phyloP scores from a whole-genome alignment of 1,140 invertebrate genomes.

The Penaeus japonicus region DNA sequence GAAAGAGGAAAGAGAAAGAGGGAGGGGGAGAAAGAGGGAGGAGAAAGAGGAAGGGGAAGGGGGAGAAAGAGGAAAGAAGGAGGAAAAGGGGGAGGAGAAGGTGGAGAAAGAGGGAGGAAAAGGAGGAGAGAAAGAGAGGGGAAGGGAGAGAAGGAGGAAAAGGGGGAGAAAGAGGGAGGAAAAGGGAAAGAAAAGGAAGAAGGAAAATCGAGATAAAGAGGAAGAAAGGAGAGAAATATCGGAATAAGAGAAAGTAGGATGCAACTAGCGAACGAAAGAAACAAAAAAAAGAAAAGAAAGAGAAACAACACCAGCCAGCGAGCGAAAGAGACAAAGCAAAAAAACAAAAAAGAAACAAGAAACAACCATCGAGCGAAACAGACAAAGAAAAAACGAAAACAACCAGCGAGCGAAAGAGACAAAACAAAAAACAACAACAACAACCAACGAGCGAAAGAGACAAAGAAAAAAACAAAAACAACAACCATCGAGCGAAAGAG shows the following conservation, averaged over 20 bases:
- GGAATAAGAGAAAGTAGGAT: neutral
- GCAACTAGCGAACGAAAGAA: neutral
- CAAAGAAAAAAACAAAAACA: too few species aligned
- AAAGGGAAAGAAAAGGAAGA: neutral
- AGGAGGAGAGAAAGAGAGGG: neutral
- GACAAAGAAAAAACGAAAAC: too few species aligned
- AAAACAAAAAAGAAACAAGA: too few species aligned
- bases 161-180: neutral
- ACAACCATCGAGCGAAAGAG: too few species aligned
- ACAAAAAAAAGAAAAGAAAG: neutral
- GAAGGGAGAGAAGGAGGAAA: neutral
- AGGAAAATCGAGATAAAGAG: neutral
- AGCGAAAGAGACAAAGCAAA: neutral
- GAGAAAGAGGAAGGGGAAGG: too few species aligned
- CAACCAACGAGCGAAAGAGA: too few species aligned
- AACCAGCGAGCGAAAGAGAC: too few species aligned
- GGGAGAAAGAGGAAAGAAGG: too few species aligned
- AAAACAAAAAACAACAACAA: too few species aligned
- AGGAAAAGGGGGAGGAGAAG: too few species aligned
- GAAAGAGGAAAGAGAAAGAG: neutral
- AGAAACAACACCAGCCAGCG: neutral
- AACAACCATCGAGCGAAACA: neutral
- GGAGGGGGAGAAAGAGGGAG: too few species aligned
- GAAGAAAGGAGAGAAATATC: neutral
- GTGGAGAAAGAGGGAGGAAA: neutral